Percentiles rank a stretch among this genome's conserved stretches.
Evolutionary conservation across 2,797 vertebrate species (phyloP).

Genomic region (Bothrops alternatus): DNA sequence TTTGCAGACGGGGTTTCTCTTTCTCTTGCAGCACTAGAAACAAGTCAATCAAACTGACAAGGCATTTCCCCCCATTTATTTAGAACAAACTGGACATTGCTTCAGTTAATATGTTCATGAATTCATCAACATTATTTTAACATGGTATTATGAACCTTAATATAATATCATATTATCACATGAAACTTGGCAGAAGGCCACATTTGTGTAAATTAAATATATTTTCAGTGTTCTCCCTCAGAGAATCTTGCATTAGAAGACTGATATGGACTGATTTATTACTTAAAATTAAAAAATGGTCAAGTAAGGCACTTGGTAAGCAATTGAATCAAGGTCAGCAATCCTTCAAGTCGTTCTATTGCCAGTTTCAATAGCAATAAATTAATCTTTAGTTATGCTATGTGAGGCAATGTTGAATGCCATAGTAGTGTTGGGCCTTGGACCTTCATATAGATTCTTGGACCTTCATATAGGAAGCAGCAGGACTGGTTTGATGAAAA

Average conservation of each 20-base stretch:
- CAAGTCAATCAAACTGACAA: not conserved
- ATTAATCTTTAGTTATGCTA: not conserved
- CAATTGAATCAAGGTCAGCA: not conserved
- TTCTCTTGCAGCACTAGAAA: not conserved
- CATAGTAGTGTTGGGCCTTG: not conserved
- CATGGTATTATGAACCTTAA: not conserved
- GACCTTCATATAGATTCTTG: too few species aligned
- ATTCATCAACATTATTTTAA: not conserved
- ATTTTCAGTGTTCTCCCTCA: not conserved
- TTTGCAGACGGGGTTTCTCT: too few species aligned
- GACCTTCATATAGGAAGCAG: too few species aligned
- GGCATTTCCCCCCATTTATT: too few species aligned
- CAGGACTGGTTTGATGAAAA: too few species aligned
- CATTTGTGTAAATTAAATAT: not conserved
- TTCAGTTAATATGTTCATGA: not conserved
- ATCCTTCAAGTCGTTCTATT: not conserved
- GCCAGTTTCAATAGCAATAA: not conserved
- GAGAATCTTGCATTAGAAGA: not conserved
- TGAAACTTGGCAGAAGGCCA: not conserved
- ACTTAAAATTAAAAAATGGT: not conserved
- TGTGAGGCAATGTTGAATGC: not conserved
- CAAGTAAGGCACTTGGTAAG: not conserved
- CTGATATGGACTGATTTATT: slow-evolving; percentile 2
- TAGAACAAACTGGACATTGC: not conserved
- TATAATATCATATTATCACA: too few species aligned